Evolutionary conservation across 2,113 vertebrate species (phyloP).

Genomic region (Anoplopoma fimbria): DNA sequence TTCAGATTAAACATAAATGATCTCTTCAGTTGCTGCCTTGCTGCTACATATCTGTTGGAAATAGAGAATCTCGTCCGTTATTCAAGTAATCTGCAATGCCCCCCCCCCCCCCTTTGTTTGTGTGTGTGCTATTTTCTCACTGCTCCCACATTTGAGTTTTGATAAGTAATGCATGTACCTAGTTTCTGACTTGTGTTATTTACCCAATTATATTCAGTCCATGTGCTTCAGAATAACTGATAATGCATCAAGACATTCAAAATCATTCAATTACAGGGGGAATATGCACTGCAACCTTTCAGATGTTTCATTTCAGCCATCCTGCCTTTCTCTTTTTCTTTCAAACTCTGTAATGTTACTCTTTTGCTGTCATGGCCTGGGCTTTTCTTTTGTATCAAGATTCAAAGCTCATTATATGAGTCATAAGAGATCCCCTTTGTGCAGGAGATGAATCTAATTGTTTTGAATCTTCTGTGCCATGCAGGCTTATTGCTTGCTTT

Average conservation of each 20-base stretch:
- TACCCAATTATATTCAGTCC: slow-evolving; percentile 34
- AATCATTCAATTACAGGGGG: slow-evolving; percentile 30
- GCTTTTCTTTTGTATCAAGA: slow-evolving; percentile 47
- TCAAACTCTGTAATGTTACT: not conserved
- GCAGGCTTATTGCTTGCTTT: not conserved
- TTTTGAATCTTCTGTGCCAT: slow-evolving; percentile 17
- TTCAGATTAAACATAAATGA: slow-evolving; percentile 10
- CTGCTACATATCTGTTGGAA: not conserved
- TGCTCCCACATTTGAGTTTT: not conserved
- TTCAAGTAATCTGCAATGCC: slow-evolving; percentile 1
- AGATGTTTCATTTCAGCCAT: slow-evolving; percentile 2
- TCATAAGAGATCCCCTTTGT: slow-evolving; percentile 44
- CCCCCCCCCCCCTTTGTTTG: not conserved
- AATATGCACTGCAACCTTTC: slow-evolving; percentile 12
- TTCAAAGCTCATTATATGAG: slow-evolving; percentile 46
- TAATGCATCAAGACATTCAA: slow-evolving; percentile 50
- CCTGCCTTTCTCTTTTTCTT: not conserved
- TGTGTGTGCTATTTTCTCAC: slow-evolving; percentile 2
- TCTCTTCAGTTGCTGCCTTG: not conserved
- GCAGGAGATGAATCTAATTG: slow-evolving; percentile 39
- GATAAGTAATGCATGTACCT: slow-evolving; percentile 26
- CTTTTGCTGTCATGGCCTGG: slow-evolving; percentile 30
- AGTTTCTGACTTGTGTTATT: slow-evolving; percentile 39
- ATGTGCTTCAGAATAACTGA: slow-evolving; percentile 15
- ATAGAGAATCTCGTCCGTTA: slow-evolving; percentile 20